Conservation (phyloP, 2,888 invertebrate species). For the Bombylius major region DNA sequence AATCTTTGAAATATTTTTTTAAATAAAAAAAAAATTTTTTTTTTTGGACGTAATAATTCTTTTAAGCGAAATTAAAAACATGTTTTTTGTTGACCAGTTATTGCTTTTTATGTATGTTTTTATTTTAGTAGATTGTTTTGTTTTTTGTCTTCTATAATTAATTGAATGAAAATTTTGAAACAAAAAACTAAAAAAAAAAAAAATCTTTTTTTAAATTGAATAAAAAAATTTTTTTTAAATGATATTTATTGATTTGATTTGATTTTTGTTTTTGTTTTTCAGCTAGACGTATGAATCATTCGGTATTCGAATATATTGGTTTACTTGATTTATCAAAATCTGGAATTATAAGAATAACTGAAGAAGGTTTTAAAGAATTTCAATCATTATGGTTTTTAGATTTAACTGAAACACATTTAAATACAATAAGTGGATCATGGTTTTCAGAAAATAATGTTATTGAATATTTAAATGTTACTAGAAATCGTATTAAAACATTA, state of each 20-base stretch:
- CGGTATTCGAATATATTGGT: slow-evolving; percentile 12
- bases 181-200: no score
- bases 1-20: neutral
- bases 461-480: slow-evolving; percentile 25
- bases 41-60: slow-evolving; percentile 7
- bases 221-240: no score
- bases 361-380: slow-evolving; percentile 23
- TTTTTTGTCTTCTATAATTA: no score
- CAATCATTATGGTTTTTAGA: slow-evolving; percentile 23
- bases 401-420: slow-evolving; percentile 22
- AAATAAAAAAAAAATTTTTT: neutral
- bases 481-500: slow-evolving; percentile 22
- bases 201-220: no score
- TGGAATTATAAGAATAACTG: slow-evolving; percentile 18
- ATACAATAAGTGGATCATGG: slow-evolving; percentile 17
- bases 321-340: slow-evolving; percentile 24
- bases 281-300: no score
- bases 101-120: no score
- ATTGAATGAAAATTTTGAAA: no score
- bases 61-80: no score
- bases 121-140: no score
- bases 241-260: no score
- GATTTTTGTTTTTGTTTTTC: no score
- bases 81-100: no score
- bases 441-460: slow-evolving; percentile 19